Conservation (phyloP, 2,113 vertebrate genomes). For the Lanius collurio region DNA sequence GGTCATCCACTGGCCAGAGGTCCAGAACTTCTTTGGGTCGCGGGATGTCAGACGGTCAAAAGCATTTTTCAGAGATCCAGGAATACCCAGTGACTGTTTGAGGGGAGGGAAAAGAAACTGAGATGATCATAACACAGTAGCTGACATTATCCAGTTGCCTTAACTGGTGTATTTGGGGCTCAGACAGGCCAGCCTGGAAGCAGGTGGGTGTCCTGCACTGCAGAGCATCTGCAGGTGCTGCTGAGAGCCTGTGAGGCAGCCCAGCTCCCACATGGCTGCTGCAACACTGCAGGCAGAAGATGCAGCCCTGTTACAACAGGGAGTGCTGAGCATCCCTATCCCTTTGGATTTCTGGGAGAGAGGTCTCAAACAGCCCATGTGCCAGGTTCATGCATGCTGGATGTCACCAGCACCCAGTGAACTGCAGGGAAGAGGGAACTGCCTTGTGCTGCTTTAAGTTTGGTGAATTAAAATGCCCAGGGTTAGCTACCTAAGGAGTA, state of each 20-base stretch:
- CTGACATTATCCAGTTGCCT: background rate
- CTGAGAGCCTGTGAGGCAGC: background rate
- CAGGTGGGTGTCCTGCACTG: background rate
- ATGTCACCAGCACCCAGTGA: background rate
- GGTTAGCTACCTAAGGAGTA: background rate
- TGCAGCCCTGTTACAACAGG: background rate
- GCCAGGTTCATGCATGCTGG: background rate
- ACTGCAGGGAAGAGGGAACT: background rate
- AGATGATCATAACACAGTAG: background rate
- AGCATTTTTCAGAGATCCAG: slow-evolving; percentile 61
- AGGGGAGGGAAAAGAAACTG: background rate
- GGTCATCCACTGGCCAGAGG: slow-evolving; percentile 92
- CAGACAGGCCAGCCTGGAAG: background rate
- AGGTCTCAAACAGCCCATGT: background rate
- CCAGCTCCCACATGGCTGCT: background rate
- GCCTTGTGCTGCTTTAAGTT: background rate
- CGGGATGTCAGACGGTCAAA: slow-evolving; percentile 77
- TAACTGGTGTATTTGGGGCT: background rate
- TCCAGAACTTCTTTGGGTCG: slow-evolving; percentile 82
- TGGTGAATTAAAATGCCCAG: background rate
- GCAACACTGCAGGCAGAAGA: background rate
- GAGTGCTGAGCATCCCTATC: background rate
- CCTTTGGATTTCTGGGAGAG: background rate
- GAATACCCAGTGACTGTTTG: slow-evolving; percentile 71
- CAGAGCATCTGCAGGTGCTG: background rate